phyloP scores from a whole-genome alignment of 2,113 vertebrate species.

The Hipposideros armiger region DNA sequence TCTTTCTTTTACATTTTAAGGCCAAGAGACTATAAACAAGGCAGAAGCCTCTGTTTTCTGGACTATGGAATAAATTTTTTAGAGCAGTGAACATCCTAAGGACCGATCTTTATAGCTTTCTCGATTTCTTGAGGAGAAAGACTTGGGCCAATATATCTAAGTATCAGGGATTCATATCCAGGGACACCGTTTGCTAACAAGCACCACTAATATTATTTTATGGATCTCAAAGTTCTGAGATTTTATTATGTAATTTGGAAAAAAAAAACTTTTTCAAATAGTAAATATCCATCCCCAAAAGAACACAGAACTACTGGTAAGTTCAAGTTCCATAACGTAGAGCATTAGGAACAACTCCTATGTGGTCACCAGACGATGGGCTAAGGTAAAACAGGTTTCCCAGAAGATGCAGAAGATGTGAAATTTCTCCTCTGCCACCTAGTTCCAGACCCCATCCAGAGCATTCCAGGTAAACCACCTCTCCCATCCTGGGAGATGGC shows the following conservation, averaged over 20 bases:
- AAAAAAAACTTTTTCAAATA: not conserved
- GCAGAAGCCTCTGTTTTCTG: not conserved
- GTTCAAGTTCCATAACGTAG: not conserved
- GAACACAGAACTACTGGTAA: not conserved
- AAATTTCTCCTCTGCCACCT: not conserved
- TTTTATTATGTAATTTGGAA: conserved; percentile 1
- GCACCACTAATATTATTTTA: conserved; percentile 10
- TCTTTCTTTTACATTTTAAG: conserved; percentile 9
- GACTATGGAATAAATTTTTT: conserved; percentile 4
- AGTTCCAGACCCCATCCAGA: not conserved
- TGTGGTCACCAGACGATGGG: not conserved
- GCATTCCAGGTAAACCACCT: not conserved
- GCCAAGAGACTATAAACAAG: not conserved
- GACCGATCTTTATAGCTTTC: not conserved
- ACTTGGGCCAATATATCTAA: not conserved
- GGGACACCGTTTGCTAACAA: not conserved
- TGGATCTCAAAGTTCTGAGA: not conserved
- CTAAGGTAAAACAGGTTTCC: not conserved
- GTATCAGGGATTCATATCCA: not conserved
- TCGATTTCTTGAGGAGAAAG: not conserved
- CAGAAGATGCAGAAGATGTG: not conserved
- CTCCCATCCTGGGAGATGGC: not conserved
- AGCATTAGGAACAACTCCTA: not conserved
- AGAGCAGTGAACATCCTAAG: not conserved
- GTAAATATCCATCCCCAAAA: not conserved